Evolutionary conservation across 2,797 vertebrate species (phyloP).

Genomic region (Bradypodion ventrale): DNA sequence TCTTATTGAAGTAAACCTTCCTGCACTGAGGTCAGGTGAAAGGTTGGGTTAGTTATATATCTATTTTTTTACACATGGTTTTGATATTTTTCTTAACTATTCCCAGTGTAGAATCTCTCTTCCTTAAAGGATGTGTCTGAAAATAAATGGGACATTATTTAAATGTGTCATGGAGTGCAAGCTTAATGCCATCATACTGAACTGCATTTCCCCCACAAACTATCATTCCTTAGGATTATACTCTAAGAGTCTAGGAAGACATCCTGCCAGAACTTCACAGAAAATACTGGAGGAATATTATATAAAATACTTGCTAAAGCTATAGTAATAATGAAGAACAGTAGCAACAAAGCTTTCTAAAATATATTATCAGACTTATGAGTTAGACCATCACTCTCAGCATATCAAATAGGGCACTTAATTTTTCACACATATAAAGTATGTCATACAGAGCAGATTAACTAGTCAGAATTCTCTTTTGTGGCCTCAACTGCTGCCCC

Average conservation of each 20-base stretch:
- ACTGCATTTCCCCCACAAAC: neutral
- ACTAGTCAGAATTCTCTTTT: too few species aligned
- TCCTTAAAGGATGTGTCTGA: neutral
- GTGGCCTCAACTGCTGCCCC: too few species aligned
- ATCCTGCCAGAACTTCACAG: neutral
- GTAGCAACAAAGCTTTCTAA: neutral
- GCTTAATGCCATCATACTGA: neutral
- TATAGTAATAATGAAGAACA: slow-evolving; percentile 25
- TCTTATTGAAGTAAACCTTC: neutral
- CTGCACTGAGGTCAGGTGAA: neutral
- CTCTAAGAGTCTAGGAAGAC: slow-evolving; percentile 11
- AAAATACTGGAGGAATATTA: neutral
- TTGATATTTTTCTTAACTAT: neutral
- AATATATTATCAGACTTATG: slow-evolving; percentile 22
- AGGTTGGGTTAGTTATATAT: neutral
- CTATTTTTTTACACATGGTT: neutral
- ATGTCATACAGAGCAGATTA: too few species aligned
- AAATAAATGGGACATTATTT: slow-evolving; percentile 4
- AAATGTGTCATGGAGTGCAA: neutral
- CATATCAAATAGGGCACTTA: too few species aligned
- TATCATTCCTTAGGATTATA: neutral
- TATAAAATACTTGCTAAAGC: neutral
- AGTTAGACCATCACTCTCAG: too few species aligned
- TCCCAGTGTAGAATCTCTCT: neutral
- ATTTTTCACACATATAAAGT: too few species aligned